phyloP scores from a whole-genome alignment of 2,888 invertebrate species.

The Ichneumon xanthorius region DNA sequence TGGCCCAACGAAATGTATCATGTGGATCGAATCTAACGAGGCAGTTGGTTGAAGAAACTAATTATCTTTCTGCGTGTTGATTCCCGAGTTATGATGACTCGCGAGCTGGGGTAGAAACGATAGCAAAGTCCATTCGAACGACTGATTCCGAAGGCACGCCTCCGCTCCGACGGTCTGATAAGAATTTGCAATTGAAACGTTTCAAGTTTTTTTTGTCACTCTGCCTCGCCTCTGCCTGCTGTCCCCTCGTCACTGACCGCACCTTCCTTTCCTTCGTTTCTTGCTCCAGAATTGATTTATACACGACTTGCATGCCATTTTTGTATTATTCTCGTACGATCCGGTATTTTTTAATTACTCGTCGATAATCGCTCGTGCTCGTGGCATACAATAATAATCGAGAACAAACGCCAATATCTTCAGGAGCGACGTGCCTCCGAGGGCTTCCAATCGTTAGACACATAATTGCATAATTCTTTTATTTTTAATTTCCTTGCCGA shows the following conservation, averaged over 20 bases:
- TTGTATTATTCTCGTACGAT: slow-evolving; percentile 39
- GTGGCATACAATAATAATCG: neutral
- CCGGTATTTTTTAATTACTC: slow-evolving; percentile 56
- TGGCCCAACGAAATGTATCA: no score
- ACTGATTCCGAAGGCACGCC: slow-evolving; percentile 42
- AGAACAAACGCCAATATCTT: neutral
- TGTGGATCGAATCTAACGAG: no score
- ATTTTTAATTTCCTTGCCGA: neutral
- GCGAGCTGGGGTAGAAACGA: slow-evolving; percentile 17
- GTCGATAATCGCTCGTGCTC: slow-evolving; percentile 10
- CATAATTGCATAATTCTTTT: neutral
- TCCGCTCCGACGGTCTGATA: slow-evolving; percentile 36
- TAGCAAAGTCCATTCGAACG: neutral
- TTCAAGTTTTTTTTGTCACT: slow-evolving; percentile 62
- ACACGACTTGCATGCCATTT: slow-evolving; percentile 17
- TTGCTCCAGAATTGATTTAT: slow-evolving; percentile 37
- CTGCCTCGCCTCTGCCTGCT: slow-evolving; percentile 27
- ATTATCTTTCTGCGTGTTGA: neutral
- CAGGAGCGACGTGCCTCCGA: slow-evolving; percentile 12
- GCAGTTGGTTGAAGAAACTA: no score
- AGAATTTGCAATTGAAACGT: slow-evolving; percentile 59
- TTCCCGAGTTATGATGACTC: neutral
- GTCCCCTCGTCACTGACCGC: slow-evolving; percentile 18
- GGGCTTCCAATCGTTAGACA: neutral
- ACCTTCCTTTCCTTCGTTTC: slow-evolving; percentile 38